Evolutionary conservation across 2,113 vertebrate genomes (phyloP).

Genomic region (Hassar affinis): DNA sequence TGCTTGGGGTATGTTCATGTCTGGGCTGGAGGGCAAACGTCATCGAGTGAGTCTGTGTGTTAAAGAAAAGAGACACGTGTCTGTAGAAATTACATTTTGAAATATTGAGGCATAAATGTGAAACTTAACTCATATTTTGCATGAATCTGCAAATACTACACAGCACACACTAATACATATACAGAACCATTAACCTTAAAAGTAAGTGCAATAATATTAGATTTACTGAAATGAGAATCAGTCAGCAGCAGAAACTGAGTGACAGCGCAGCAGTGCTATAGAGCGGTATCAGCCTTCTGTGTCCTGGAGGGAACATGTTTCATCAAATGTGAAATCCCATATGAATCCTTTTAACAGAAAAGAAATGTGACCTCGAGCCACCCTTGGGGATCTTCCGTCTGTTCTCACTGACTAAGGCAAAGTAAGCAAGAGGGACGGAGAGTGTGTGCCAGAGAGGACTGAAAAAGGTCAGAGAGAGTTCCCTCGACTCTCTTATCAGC

Average conservation of each 20-base stretch:
- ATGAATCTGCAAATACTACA: background rate
- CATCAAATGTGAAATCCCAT: background rate
- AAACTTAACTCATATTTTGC: background rate
- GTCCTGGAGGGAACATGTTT: constrained; percentile 24
- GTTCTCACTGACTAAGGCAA: background rate
- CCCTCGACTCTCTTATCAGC: constrained; percentile 31
- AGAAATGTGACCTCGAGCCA: constrained; percentile 29
- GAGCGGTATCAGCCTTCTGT: background rate
- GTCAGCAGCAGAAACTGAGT: background rate
- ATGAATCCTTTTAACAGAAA: constrained; percentile 28
- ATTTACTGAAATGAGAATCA: background rate
- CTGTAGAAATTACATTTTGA: background rate
- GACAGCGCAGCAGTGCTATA: background rate
- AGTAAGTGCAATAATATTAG: background rate
- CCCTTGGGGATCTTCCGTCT: constrained; percentile 5
- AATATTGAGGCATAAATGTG: background rate
- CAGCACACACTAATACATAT: background rate
- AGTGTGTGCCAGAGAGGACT: constrained; percentile 19
- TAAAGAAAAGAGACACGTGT: background rate
- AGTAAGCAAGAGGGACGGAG: constrained; percentile 5
- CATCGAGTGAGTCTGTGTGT: background rate
- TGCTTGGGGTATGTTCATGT: background rate
- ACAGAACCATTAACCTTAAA: background rate
- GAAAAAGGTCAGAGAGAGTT: constrained; percentile 38
- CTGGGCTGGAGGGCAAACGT: background rate